Evolutionary conservation across 1,140 invertebrate genomes (phyloP).

Genomic region (Apis dorsata): DNA sequence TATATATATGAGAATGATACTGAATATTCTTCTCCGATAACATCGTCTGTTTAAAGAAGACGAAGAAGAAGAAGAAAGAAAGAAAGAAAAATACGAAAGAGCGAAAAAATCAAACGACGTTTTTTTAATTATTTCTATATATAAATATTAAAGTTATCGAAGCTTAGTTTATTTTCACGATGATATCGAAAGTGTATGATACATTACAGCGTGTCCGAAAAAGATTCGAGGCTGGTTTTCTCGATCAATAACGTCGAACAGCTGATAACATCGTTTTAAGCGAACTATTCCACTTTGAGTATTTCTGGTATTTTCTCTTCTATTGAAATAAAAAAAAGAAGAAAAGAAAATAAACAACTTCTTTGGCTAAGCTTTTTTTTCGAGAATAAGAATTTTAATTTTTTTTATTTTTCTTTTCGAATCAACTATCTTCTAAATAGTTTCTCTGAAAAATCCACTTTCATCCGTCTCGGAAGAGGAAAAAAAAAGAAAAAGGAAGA

Average conservation of each 20-base stretch:
- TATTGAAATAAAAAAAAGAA: too few species aligned
- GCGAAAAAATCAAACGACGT: not conserved
- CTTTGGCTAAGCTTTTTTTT: too few species aligned
- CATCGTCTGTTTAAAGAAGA: not conserved
- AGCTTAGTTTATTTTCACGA: not conserved
- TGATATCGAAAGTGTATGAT: constrained; percentile 10
- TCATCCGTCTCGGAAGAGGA: not conserved
- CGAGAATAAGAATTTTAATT: not conserved
- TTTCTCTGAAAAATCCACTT: not conserved
- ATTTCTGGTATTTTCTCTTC: too few species aligned
- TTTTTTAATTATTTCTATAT: not conserved
- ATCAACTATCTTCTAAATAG: too few species aligned
- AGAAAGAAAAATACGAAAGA: too few species aligned
- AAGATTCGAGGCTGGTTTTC: not conserved
- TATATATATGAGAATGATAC: not conserved
- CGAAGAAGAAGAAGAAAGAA: not conserved
- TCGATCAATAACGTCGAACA: not conserved
- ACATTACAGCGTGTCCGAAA: too few species aligned
- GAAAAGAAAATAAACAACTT: too few species aligned
- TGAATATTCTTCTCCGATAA: not conserved
- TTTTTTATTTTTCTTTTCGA: too few species aligned
- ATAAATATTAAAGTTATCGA: not conserved
- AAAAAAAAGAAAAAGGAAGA: not conserved
- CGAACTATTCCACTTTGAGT: too few species aligned
- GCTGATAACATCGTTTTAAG: not conserved